Conservation (phyloP, 2,113 vertebrate species). For the Stegastes partitus region DNA sequence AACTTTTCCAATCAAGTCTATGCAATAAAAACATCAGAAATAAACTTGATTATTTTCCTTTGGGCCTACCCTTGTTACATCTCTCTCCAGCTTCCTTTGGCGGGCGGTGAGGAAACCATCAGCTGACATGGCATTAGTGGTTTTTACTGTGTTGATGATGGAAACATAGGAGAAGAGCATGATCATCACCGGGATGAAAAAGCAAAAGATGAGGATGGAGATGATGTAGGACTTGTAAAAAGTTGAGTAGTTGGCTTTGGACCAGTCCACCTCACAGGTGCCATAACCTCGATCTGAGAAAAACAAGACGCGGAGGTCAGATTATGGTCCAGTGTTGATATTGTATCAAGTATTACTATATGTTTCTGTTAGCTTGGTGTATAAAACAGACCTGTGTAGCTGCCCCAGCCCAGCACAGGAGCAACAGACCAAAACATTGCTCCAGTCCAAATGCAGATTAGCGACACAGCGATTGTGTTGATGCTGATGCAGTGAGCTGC, state of each 20-base stretch:
- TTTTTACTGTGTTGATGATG: constrained; percentile 90
- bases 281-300: constrained; percentile 87
- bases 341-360: background rate
- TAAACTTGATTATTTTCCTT: background rate
- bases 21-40: constrained; percentile 12
- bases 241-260: constrained; percentile 91
- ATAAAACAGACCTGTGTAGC: constrained; percentile 88
- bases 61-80: constrained; percentile 84
- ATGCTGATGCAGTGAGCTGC: constrained; percentile 87
- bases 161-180: constrained; percentile 88
- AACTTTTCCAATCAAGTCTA: constrained; percentile 23
- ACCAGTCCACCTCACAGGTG: constrained; percentile 91
- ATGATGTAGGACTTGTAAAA: constrained; percentile 90
- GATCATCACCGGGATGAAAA: constrained; percentile 87
- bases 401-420: constrained; percentile 92
- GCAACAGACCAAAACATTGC: constrained; percentile 90
- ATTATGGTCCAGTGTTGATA: background rate
- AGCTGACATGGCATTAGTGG: constrained; percentile 85
- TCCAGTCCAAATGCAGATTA: constrained; percentile 89
- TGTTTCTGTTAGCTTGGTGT: rapidly evolving
- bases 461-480: constrained; percentile 82
- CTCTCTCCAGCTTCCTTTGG: constrained; percentile 87
- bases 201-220: constrained; percentile 90
- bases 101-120: constrained; percentile 82
- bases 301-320: background rate